Evolutionary conservation across 2,888 invertebrate genomes (phyloP), one percentile per base, ranked within the genome.

Genomic region (Pollenia labialis): DNA sequence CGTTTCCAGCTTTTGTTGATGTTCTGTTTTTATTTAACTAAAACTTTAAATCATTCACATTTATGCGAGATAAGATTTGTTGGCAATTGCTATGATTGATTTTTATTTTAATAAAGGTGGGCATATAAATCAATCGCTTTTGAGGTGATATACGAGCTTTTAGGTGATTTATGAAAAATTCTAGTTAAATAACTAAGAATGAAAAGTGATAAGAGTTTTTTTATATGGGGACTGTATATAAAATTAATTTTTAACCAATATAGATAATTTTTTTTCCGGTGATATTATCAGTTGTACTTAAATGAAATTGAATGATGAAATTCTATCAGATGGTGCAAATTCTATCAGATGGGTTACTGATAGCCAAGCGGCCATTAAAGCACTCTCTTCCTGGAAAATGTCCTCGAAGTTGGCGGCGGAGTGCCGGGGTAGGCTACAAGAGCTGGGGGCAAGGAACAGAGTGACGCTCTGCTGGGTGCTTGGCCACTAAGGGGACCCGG

Each of bases 81-180:
- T 42, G 11, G 64, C 60, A 74, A 77, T 71, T 74, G 64, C 60
- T 52, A 71, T 69, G 80, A 86, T 56, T 62, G 58, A 86, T 80
- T 71, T 66, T 64, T 52, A 42, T 32, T 66, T 18, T 52, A 14
- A 48, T 48, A 54, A 64, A 64, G 64, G 75, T 72, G 64, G 50
- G 71, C 56, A 52, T 72, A 86, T 83, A 86, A 83, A 86, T 86
- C 86, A 86, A 86, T 86, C 83, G 83, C 32, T 64, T 72, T 54
- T 16, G 42, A 58, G 44, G 16, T 60, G 68, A 82, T 75, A 68
- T 46, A 68, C 64, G 14, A 50, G 48, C 44, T 12, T 48, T n/a
- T 14, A 42, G 6, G 23, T 46, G 18, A 82, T 23, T 12, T 52
- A 18, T 46, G 42, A 60, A 71, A 9, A 64, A 32, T 3, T 40